Conservation (phyloP, 1,140 invertebrate genomes). For the Cyphomyrmex costatus region DNA sequence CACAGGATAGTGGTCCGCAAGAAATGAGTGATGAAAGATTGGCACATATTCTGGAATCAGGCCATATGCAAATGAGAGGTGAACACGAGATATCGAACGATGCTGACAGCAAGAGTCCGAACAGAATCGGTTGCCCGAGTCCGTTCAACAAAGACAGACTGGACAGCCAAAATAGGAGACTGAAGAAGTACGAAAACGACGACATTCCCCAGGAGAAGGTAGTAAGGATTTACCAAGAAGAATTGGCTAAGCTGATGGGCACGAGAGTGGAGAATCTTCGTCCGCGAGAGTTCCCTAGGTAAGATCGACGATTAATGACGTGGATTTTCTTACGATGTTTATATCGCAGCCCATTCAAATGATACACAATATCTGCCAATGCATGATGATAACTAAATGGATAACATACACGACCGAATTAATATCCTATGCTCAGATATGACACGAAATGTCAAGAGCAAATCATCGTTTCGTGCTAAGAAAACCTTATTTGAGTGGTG, state of each 20-base stretch:
- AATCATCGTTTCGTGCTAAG: slow-evolving; percentile 17
- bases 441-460: slow-evolving; percentile 37
- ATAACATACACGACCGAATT: slow-evolving; percentile 19
- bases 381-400: slow-evolving; percentile 6
- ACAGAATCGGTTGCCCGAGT: slow-evolving; percentile 90
- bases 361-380: neutral
- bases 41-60: slow-evolving; percentile 97
- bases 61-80: slow-evolving; percentile 89
- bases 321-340: neutral
- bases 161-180: slow-evolving; percentile 90
- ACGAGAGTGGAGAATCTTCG: slow-evolving; percentile 91
- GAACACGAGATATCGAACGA: slow-evolving; percentile 85
- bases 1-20: slow-evolving; percentile 90
- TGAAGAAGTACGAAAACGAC: slow-evolving; percentile 96
- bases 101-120: slow-evolving; percentile 91
- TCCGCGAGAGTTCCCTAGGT: slow-evolving; percentile 88
- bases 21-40: slow-evolving; percentile 97
- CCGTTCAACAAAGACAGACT: slow-evolving; percentile 91
- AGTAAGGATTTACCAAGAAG: slow-evolving; percentile 98
- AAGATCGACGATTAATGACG: slow-evolving; percentile 65
- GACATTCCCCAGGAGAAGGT: slow-evolving; percentile 99
- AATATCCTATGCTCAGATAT: slow-evolving; percentile 1
- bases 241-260: slow-evolving; percentile 96
- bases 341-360: neutral
- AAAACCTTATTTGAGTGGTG: slow-evolving; percentile 8